These are phyloP conservation scores for Lerista edwardsae DNA, from an alignment of 2,797 vertebrate genomes.

Conservation along the genomic window DNA sequence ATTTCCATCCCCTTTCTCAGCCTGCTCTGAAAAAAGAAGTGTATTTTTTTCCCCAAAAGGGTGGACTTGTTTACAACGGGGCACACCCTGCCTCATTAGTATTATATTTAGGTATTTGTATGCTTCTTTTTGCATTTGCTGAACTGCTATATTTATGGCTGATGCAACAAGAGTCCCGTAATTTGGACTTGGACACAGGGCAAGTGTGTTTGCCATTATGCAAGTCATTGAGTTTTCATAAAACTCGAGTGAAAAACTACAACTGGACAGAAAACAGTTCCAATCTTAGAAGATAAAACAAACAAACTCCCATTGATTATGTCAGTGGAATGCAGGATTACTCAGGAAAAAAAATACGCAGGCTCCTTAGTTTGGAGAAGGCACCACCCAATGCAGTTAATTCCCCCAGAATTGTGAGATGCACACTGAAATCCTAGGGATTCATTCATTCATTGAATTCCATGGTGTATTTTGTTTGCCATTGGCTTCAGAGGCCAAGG, in stretches of 20 bases:
- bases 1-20: neutral
- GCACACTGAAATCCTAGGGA: constrained; percentile 7
- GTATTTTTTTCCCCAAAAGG: neutral
- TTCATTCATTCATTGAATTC: constrained; percentile 43
- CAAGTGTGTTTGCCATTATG: neutral
- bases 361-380: neutral
- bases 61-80: neutral
- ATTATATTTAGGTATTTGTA: neutral
- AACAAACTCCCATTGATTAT: constrained; percentile 6
- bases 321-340: neutral
- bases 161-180: neutral
- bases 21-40: too few species aligned
- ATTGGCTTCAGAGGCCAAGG: neutral
- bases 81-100: too few species aligned
- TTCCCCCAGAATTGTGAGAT: neutral
- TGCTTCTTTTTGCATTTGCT: neutral
- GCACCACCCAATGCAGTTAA: neutral
- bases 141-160: neutral
- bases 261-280: neutral
- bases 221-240: constrained; percentile 19
- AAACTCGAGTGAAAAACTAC: neutral
- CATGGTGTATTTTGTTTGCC: constrained; percentile 35
- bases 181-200: neutral
- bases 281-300: neutral
- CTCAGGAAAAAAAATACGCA: neutral